Conservation (phyloP, 2,113 vertebrate species). For the Perognathus longimembris region DNA sequence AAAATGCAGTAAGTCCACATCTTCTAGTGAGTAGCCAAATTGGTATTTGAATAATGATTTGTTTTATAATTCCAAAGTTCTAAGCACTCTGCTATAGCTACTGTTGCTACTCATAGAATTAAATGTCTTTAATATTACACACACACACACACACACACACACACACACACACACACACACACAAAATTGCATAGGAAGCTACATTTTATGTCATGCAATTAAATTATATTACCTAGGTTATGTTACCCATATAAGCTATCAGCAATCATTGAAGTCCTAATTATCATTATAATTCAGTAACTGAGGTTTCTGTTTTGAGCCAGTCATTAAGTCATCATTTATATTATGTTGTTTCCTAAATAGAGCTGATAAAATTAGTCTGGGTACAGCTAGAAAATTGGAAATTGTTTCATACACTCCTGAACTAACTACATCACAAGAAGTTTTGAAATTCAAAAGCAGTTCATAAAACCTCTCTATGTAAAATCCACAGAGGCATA, state of each 20-base stretch:
- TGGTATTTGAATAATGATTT: background rate
- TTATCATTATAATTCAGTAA: background rate
- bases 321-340: background rate
- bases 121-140: background rate
- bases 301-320: background rate
- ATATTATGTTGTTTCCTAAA: conserved; percentile 25
- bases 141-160: background rate
- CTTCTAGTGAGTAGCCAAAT: background rate
- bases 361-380: background rate
- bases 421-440: background rate
- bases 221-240: background rate
- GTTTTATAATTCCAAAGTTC: background rate
- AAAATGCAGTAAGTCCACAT: background rate
- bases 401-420: background rate
- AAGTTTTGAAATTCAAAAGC: background rate
- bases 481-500: background rate
- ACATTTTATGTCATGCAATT: background rate
- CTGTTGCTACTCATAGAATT: background rate
- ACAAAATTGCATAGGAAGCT: background rate
- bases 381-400: background rate
- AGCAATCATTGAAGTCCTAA: background rate
- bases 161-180: background rate
- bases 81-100: background rate
- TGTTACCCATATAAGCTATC: background rate
- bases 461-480: background rate